Base-by-base conservation (phyloP, 2,888 invertebrate genomes). In the Lochmaea capreae region DNA sequence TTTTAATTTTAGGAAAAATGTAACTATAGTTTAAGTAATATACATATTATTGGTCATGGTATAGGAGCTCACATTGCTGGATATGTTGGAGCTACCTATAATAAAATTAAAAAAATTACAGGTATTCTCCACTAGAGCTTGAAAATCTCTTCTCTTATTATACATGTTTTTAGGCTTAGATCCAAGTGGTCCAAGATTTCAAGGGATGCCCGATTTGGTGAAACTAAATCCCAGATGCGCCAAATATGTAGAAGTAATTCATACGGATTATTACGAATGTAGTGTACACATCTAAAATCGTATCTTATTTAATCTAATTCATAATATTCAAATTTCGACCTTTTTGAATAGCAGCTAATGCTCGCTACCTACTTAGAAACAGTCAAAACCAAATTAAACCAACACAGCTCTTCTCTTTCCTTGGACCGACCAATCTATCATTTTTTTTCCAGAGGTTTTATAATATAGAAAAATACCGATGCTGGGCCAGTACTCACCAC, bases 121-220 rank as follows among this genome's bases (percentile, higher is more conserved):
- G 86, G 86, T 85, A 78, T 10, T 46, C 11, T 26, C 6, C 1
- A 49, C 16, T 22, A 8, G 16, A 33, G 0, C 5, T 33, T 33
- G 33, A 0, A 65, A 18, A 16, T n/a, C 33, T 62, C 62, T 42
- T 22, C 26, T 22, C 22, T 46, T 10, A 26, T 18, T 8, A 57
- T 11, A 65, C 59, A 42, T 61, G 16, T 66, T 80, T 77, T 33
- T 49, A 84, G 91, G 89, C n/a, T 84, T 91, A 75, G 91, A 91
- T 84, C 91, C 91, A 2, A 91, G 90, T 52, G 89, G 90, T 65
- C 90, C 90, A 1, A 88, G 87, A 80, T 92, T 90, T 82, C 88
- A 88, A 76, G 85, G 87, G 68, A 89, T 89, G 86, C 89, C 89
- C n/a, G 79, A 83, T 1, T 80, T 83, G 22, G 89, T 90, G 1